Evolutionary conservation across 1,140 invertebrate genomes (phyloP).

Genomic region (Archivesica marissinica): DNA sequence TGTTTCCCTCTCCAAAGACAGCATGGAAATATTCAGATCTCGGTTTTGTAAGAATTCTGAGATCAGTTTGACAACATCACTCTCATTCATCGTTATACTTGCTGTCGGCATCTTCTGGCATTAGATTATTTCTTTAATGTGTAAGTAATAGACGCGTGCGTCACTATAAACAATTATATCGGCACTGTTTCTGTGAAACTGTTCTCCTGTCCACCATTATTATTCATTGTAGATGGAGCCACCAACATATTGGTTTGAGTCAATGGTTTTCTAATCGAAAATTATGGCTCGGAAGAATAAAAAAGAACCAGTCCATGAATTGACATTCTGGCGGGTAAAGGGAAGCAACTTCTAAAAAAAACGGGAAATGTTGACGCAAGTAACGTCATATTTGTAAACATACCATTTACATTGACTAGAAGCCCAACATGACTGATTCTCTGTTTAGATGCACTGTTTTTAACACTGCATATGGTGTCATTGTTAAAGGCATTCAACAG

Average conservation of each 20-base stretch:
- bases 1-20: constrained; percentile 96
- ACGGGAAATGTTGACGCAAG: background rate
- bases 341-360: background rate
- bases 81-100: constrained; percentile 87
- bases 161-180: background rate
- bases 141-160: background rate
- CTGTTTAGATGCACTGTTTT: constrained; percentile 53
- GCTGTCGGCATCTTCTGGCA: constrained; percentile 78
- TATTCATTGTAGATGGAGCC: constrained; percentile 51
- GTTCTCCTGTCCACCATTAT: constrained; percentile 44
- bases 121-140: background rate
- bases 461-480: constrained; percentile 40
- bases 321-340: constrained; percentile 56
- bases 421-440: constrained; percentile 36
- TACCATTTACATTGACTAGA: background rate
- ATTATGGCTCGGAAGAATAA: background rate
- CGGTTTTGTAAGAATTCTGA: constrained; percentile 96
- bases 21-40: constrained; percentile 91
- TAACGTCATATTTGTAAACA: constrained; percentile 52
- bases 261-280: too few species aligned
- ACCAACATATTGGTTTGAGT: background rate
- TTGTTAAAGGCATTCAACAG: constrained; percentile 27
- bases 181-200: background rate
- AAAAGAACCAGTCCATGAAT: background rate
- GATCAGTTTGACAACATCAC: constrained; percentile 95